Evolutionary conservation across 1,140 invertebrate species (phyloP), one percentile per base, ranked within the genome.

Genomic region (Cephus cinctus): DNA sequence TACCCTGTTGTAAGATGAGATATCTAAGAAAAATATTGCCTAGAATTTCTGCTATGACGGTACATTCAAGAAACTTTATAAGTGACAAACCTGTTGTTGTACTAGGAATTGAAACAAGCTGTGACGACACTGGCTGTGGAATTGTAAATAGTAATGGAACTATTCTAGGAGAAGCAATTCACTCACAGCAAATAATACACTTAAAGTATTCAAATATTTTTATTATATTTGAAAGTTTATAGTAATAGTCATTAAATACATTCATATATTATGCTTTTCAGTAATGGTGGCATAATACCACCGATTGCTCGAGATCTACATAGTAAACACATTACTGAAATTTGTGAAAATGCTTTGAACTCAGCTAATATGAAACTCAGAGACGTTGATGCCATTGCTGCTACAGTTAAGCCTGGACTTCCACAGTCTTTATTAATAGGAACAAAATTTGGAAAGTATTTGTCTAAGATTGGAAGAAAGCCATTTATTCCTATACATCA

Each of bases 91-190:
- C 60, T 16, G 43, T 57, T 38, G 34, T 76, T 45, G 77, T 95
- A 34, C 73, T 98, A 50, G 96, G 96, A 5, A 97, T 98, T 56
- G 96, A 98, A 83, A 96, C 94, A n/a, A 98, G 94, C 57, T 98
- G 94, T 75, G 96, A 98, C 81, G 96, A 98, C 69, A 98, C 96
- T 3, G 95, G 92, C 39, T 88, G 88, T 62, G 95, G 92, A 35
- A 81, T 98, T 59, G 85, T 98, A 2, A 79, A 89, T 71, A 76
- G 75, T 5, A 56, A 79, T 39, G 86, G 89, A 22, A 78, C 80
- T 47, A 79, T 98, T 48, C 65, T 94, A 21, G 88, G 90, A 12
- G 91, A 98, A 76, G 79, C 85, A 30, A 65, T 89, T 35, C 69
- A 85, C 63, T 94, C 90, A 9, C 92, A 95, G 72, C 81, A 86